These are phyloP conservation scores for Eucera pruinosa DNA, from an alignment of 2,888 invertebrate genomes.

Conservation along the genomic window DNA sequence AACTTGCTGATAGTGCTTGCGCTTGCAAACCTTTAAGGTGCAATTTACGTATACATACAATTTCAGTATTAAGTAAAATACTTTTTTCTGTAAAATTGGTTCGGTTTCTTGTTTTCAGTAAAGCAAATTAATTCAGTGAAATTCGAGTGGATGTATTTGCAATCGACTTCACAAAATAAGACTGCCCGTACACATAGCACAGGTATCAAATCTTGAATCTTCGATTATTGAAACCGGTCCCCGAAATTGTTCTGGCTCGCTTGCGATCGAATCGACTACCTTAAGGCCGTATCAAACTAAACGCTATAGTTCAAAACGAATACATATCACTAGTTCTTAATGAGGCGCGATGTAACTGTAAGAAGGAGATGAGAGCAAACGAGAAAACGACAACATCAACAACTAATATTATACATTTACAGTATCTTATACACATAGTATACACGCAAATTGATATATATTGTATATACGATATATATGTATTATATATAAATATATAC, in stretches of 20 bases:
- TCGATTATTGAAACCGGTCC: slow-evolving; percentile 4
- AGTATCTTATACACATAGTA: slow-evolving; percentile 70
- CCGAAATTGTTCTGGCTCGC: slow-evolving; percentile 44
- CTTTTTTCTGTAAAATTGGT: not conserved
- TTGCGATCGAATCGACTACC: slow-evolving; percentile 48
- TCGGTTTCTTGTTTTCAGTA: not conserved
- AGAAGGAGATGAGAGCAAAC: not conserved
- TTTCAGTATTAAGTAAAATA: too few relatives aligned
- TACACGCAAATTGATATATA: slow-evolving; percentile 61
- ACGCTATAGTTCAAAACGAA: slow-evolving; percentile 78
- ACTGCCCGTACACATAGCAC: slow-evolving; percentile 27
- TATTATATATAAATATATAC: slow-evolving; percentile 58
- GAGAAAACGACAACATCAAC: slow-evolving; percentile 61
- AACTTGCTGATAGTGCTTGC: too few relatives aligned
- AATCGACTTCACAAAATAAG: slow-evolving; percentile 23
- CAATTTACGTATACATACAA: too few relatives aligned
- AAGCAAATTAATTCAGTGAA: slow-evolving; percentile 27
- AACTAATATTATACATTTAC: slow-evolving; percentile 78
- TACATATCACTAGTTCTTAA: slow-evolving; percentile 80
- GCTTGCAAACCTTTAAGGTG: too few relatives aligned
- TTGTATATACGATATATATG: slow-evolving; percentile 62
- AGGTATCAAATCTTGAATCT: slow-evolving; percentile 12
- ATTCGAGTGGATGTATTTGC: not conserved
- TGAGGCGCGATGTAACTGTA: slow-evolving; percentile 49
- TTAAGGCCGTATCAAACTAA: slow-evolving; percentile 75